Evolutionary conservation across 2,113 vertebrate genomes (phyloP), one percentile per base, ranked within the genome.

Genomic region (Halichoeres trimaculatus): DNA sequence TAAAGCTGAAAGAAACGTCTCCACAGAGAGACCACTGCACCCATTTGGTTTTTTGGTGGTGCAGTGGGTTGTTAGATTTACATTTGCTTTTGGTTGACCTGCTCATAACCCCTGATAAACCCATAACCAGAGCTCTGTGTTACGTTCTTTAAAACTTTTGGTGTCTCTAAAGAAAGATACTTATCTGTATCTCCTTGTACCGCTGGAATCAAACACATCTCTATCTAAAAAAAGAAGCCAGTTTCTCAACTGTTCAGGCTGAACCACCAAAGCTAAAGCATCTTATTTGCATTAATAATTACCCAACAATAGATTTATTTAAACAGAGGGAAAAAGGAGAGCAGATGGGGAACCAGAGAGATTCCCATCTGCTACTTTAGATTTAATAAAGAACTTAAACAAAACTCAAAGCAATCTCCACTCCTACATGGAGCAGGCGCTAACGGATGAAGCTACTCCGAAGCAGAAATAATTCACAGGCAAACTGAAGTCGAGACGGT

Each of bases 321-420:
- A 10, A 24, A 35, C 4, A 52, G 16, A 3, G 12, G 9, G 13
- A 63, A 30, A 30, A 23, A 43, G 3, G n/a, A 6, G 0, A 65
- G 9, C 36, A 57, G 50, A 70, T 34, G 17, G 19, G 7, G n/a
- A 43, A 35, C 41, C 35, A 30, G 8, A 3, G 30, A 17, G 23
- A 57, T 10, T 40, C 24, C 52, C 35, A 52, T 41, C 30, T 48
- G 50, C 12, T 23, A 40, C 14, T 1, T 13, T 41, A 12, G 34
- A 59, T 50, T 41, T 50, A 70, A 76, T 19, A 38, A 10, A 55
- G n/a, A 19, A 24, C 38, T 30, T 23, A 56, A 38, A 20, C 43
- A 51, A 17, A 76, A 40, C 43, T 14, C 43, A 9, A 8, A 47
- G 20, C 16, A 38, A 24, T 20, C 19, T 36, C 2, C 1, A 68